phyloP scores from a whole-genome alignment of 2,888 invertebrate genomes.

The Apodemia zela region DNA sequence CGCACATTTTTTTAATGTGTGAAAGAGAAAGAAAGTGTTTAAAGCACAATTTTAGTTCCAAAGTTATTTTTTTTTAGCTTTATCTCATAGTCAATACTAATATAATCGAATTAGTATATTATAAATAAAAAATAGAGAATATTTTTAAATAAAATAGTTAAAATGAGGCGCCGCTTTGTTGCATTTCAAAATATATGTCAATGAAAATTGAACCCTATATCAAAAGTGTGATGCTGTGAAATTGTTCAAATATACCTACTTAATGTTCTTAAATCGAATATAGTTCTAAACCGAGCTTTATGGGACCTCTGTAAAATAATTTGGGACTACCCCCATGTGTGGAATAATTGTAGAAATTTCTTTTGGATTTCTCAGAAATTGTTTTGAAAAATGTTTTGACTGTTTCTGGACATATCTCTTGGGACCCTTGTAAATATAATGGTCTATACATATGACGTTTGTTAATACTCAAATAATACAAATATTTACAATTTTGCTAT shows the following conservation, averaged over 20 bases:
- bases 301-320: constrained; percentile 13
- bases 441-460: neutral
- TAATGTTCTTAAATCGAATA: constrained; percentile 8
- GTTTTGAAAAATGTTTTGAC: neutral
- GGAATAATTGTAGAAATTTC: neutral
- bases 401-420: constrained; percentile 4
- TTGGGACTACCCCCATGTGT: neutral
- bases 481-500: no score
- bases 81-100: neutral
- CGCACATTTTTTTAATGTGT: neutral
- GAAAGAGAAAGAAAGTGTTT: neutral
- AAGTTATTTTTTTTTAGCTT: neutral
- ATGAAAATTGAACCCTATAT: constrained; percentile 3
- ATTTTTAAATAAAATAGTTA: neutral
- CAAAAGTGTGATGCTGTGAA: constrained; percentile 2
- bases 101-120: neutral
- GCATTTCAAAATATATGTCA: neutral
- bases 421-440: no score
- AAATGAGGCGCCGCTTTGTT: neutral
- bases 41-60: no score
- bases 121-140: neutral
- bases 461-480: neutral
- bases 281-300: constrained; percentile 11
- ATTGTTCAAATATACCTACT: constrained; percentile 9
- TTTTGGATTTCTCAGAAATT: neutral